Evolutionary conservation across 2,797 vertebrate genomes (phyloP).

Genomic region (Clamator glandarius): DNA sequence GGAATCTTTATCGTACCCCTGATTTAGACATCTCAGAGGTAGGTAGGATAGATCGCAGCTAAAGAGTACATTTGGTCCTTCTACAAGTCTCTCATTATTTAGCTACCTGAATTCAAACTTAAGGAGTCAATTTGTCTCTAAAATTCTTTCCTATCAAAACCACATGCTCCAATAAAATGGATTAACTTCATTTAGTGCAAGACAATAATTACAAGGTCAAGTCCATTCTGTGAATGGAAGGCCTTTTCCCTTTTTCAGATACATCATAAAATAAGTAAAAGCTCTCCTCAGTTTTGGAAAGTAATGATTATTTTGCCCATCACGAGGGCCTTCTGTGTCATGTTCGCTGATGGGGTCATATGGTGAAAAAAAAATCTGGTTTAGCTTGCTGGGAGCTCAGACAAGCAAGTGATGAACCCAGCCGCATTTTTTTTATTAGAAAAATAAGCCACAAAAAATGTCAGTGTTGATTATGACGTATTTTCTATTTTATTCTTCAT

Average conservation of each 20-base stretch:
- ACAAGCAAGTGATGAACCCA: background rate
- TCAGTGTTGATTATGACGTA: background rate
- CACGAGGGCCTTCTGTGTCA: fast-evolving
- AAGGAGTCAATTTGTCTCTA: background rate
- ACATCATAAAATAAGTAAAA: background rate
- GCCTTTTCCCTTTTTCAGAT: background rate
- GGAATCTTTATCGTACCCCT: background rate
- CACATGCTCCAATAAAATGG: background rate
- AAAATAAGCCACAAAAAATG: background rate
- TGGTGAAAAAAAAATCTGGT: background rate
- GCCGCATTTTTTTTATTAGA: background rate
- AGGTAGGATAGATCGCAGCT: background rate
- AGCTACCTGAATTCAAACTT: background rate
- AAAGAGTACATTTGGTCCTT: background rate
- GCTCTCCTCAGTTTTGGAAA: background rate
- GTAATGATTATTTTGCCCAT: background rate
- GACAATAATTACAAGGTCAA: background rate
- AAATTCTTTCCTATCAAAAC: background rate
- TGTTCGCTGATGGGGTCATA: background rate
- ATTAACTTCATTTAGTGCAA: background rate
- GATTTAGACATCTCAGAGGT: background rate
- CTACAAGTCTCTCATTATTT: background rate
- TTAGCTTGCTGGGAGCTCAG: background rate
- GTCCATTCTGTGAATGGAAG: background rate
- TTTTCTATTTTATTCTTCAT: background rate